phyloP scores from a whole-genome alignment of 30 jellyfish, hydroid and myxozoan species.

The Chironex yamaguchii region DNA sequence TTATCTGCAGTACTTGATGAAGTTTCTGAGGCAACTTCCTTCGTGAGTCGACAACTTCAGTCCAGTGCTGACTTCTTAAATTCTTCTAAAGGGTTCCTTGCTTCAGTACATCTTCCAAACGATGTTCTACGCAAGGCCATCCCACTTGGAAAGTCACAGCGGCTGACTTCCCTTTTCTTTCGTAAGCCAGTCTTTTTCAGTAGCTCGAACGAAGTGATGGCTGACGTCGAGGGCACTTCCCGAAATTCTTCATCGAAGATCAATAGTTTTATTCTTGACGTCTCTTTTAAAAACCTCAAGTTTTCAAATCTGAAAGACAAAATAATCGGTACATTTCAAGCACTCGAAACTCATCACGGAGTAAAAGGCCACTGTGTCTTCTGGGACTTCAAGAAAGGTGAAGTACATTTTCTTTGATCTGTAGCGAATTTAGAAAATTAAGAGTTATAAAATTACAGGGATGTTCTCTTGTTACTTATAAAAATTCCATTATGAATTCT shows the following conservation, averaged over 20 bases:
- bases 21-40: no score
- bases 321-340: constrained; percentile 24
- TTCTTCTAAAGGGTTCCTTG: no score
- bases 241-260: neutral
- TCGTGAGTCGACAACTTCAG: no score
- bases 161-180: neutral
- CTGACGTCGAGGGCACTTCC: neutral
- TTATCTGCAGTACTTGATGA: no score
- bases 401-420: neutral
- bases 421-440: no score
- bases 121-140: neutral
- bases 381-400: constrained; percentile 71
- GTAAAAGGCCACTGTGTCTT: constrained; percentile 59
- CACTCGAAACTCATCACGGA: neutral
- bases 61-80: no score
- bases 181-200: neutral
- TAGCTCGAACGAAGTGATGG: neutral
- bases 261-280: constrained; percentile 82
- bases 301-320: constrained; percentile 48
- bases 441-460: no score
- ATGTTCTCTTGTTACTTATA: no score
- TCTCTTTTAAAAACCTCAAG: constrained; percentile 60
- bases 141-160: neutral
- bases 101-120: neutral
- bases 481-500: no score